Base-by-base conservation (phyloP, 2,888 invertebrate genomes). In the Eupelmus urozonus region DNA sequence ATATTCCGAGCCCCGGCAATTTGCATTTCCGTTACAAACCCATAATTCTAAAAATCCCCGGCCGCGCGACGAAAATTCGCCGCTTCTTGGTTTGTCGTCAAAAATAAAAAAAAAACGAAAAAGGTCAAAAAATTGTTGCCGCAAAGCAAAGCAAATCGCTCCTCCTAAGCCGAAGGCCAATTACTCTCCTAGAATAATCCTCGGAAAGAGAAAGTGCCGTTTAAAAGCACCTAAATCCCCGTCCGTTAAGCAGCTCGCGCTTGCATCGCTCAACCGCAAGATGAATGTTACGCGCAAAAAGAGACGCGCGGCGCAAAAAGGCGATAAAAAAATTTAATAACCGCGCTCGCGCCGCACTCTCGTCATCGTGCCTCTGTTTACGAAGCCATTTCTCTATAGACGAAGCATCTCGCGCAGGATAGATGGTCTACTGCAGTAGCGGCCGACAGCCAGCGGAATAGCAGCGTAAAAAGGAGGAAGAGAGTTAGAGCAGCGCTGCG, bases 141-240 rank as follows among this genome's bases (percentile, higher is more conserved):
- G 3, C 3, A 34, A 34, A 34, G 45, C 45, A 45, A 45, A 45
- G 13, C 13, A 45, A 45, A 45, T 13, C 40, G 11, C 57, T 42
- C 25, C 18, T 16, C 13, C 16, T 45, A 13, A 45, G 2, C 45
- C 16, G 16, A 51, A 49, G 59, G 16, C 23, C 70, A 71, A 71
- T 71, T 71, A 51, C 70, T 18, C 49, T 49, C 60, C 49, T 60
- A 34, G 60, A 71, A 49, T 49, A 62, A 53, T 53, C 49, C 29
- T 25, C 40, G 53, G 5, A 40, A 60, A 20, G 40, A 62, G 53
- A 72, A 62, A 53, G 34, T 25, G 11, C 40, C 62, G 25, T 72
- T 72, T 62, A 72, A 72, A 72, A 72, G 72, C 62, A 62, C 62
- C 62, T 53, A 62, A 71, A 71, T 71, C 62, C 60, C 55, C n/a